Base-by-base conservation (phyloP, 2,113 vertebrate species). In the Echinops telfairi region DNA sequence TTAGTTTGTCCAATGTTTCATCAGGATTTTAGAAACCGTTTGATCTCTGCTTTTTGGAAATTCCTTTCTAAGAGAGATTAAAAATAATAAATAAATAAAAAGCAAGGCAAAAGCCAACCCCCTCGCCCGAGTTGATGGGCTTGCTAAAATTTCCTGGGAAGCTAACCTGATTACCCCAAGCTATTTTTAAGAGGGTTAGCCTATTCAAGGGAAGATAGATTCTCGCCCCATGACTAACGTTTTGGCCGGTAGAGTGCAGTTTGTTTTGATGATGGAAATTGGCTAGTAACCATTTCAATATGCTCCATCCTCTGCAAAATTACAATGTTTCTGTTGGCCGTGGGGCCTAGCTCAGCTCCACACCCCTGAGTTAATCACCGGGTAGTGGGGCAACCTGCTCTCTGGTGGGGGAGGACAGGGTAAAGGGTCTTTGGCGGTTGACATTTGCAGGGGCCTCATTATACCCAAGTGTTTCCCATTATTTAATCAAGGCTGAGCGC, bases 191-290 rank as follows among this genome's bases (percentile, higher is more conserved):
- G 92, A 95, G 90, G 92, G 95, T 97, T 96, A 96, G 88, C n/a
- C 43, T 93, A 43, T 95, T 96, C 83, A 84, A 79, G 73, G 60
- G 81, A 91, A 36, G 90, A 80, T 89, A 80, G 90, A 95, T 93
- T 96, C 86, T 97, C 96, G 94, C 93, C 92, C 92, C 92, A 79
- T 96, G 96, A 97, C 94, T 94, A 97, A 96, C 84, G 83, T 96
- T 93, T 97, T 96, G 96, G 94, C 95, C 88, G 90, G 92, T 88
- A 83, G 1, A 92, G 73, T 31, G 89, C 73, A 93, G 93, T 96
- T 78, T 76, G 88, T 97, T 97, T 90, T 95, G 93, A 96, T 96
- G 90, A 94, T 89, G 93, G 92, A 97, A 96, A 96, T 94, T 94
- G 90, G 92, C 80, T 91, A 60, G 93, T 95, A 97, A 96, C 96